A percentile compares a stretch with the other conserved stretches of the same genome.
Conservation (phyloP, 53 echinoderm and acorn worm genomes). For the Arbacia lixula region DNA sequence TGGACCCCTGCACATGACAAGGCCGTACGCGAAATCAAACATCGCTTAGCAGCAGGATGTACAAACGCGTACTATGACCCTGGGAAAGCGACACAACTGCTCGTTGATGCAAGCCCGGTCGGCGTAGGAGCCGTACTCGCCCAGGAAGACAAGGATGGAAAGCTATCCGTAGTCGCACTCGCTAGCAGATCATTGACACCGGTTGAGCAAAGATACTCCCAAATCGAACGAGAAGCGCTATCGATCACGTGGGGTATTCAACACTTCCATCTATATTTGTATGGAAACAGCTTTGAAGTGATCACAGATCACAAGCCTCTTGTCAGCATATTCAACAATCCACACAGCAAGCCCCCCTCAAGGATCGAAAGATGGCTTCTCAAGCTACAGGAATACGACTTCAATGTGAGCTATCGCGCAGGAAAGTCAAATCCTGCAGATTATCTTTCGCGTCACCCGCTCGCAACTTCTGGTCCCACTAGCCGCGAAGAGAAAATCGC, state of each 20-base stretch:
- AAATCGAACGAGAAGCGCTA: conserved; percentile 67
- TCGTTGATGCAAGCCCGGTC: conserved; percentile 73
- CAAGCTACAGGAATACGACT: conserved; percentile 65
- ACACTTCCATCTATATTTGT: conserved; percentile 72
- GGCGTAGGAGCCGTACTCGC: conserved; percentile 62
- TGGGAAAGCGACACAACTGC: conserved; percentile 43
- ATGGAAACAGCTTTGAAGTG: conserved; percentile 39
- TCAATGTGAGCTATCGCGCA: conserved; percentile 51
- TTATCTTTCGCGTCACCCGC: conserved; percentile 71
- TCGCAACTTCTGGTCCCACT: not conserved
- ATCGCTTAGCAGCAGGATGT: conserved; percentile 38
- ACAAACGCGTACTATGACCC: conserved; percentile 69
- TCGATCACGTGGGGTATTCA: conserved; percentile 61
- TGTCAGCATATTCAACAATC: conserved; percentile 61
- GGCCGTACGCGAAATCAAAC: conserved; percentile 44
- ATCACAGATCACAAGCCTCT: conserved; percentile 71
- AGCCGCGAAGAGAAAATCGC: conserved; percentile 46
- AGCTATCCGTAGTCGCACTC: conserved; percentile 20
- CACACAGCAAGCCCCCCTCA: conserved; percentile 63
- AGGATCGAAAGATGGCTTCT: conserved; percentile 68
- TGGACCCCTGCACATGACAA: not conserved
- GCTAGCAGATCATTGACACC: conserved; percentile 67
- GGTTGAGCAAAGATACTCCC: conserved; percentile 73
- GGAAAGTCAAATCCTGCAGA: conserved; percentile 73
- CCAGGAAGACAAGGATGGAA: conserved; percentile 22